Percentiles rank a stretch among this genome's conserved stretches.
Conservation (phyloP, 2,113 vertebrate species). For the Elgaria multicarinata region DNA sequence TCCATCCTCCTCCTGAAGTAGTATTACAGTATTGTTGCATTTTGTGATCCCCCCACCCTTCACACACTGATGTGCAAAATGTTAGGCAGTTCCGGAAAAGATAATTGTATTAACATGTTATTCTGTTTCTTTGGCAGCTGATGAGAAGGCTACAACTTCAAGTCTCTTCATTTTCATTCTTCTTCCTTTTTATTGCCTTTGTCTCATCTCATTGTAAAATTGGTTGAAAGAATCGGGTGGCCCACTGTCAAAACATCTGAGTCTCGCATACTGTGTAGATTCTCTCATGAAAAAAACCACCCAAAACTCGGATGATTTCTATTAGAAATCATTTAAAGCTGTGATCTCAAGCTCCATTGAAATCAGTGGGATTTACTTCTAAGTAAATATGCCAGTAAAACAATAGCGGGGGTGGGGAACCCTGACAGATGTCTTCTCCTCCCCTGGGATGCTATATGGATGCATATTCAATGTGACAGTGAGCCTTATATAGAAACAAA, state of each 20-base stretch:
- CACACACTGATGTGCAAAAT: constrained; percentile 10
- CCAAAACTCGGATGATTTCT: constrained; percentile 29
- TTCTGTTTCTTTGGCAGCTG: constrained; percentile 7
- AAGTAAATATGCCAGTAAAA: not conserved
- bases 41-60: not conserved
- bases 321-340: constrained; percentile 14
- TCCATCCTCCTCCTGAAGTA: not conserved
- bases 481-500: not conserved
- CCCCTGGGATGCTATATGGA: not conserved
- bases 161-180: not conserved
- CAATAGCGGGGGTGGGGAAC: not conserved
- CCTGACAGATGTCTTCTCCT: not conserved
- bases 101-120: constrained; percentile 16
- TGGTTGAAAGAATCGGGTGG: not conserved
- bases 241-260: constrained; percentile 1
- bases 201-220: not conserved
- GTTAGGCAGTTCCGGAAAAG: not conserved
- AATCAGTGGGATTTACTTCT: not conserved
- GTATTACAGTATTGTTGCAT: not conserved
- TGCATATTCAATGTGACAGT: not conserved
- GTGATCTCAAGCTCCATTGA: not conserved
- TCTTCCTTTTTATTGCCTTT: constrained; percentile 6
- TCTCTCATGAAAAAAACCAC: not conserved
- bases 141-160: constrained; percentile 5
- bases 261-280: not conserved